Conservation (phyloP, 2,888 invertebrate genomes). For the Pterostichus niger region DNA sequence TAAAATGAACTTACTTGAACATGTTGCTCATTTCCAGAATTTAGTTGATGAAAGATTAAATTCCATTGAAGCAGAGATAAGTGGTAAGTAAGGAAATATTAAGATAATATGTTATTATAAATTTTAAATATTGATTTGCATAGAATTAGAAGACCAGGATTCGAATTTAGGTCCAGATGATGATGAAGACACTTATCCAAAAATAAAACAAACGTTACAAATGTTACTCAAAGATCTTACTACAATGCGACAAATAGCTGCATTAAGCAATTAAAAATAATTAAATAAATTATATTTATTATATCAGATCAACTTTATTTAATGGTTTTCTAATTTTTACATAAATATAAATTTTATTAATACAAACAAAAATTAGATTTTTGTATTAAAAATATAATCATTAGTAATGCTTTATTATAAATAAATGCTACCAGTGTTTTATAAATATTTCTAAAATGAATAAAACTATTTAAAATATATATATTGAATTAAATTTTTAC, state of each 20-base stretch:
- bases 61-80: slow-evolving; percentile 87
- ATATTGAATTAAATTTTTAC: too few species aligned
- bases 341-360: slow-evolving; percentile 28
- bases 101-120: neutral
- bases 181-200: slow-evolving; percentile 81
- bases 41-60: slow-evolving; percentile 86
- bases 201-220: slow-evolving; percentile 86
- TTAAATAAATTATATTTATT: too few species aligned
- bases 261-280: slow-evolving; percentile 69
- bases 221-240: slow-evolving; percentile 87
- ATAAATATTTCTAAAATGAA: slow-evolving; percentile 1
- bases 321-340: slow-evolving; percentile 1
- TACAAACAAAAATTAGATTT: slow-evolving; percentile 11
- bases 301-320: neutral
- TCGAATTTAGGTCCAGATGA: slow-evolving; percentile 76
- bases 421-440: slow-evolving; percentile 1
- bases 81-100: slow-evolving; percentile 77
- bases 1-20: slow-evolving; percentile 86
- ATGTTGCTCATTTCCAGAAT: slow-evolving; percentile 87
- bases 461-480: neutral
- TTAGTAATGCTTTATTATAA: slow-evolving; percentile 31
- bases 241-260: slow-evolving; percentile 84
- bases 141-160: slow-evolving; percentile 82
- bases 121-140: neutral
- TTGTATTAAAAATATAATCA: slow-evolving; percentile 23